Base-by-base conservation (phyloP, 1,140 invertebrate genomes). In the Nasonia vitripennis region DNA sequence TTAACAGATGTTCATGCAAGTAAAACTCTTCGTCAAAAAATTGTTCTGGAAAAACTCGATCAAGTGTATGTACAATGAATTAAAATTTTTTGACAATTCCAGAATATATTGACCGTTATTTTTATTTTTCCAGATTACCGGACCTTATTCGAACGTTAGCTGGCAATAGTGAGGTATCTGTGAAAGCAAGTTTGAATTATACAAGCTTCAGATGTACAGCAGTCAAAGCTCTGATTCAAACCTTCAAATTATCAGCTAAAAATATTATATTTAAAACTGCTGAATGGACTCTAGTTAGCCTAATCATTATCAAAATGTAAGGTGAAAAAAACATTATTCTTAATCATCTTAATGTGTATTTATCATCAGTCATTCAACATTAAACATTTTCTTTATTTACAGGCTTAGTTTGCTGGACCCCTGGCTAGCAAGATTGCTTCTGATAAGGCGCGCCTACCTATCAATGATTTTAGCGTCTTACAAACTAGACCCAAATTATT, bases 221-320 rank as follows among this genome's bases (percentile, higher is more conserved):
- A 41, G 78, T 93, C 34, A 92, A 92, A 84, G 86, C 88, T 34
- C 88, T 94, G 73, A 83, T 94, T 48, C 88, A 87, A 31, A 94
- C 93, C 34, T 94, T 94, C 87, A 88, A 89, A 45, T 87, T 94
- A 31, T 89, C 92, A 27, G 90, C 94, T 55, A 87, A 89, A 77
- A 94, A 94, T 87, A 92, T 94, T 78, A 89, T 91, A n/a, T 91
- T 94, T 68, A 93, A 92, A 88, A 92, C 91, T 62, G 87, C 90
- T 10, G 93, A 94, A 87, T 94, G 92, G 92, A 93, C 90, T 88
- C 88, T 94, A 6, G 89, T 94, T 45, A 91, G 91, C 67, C 88
- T 94, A 0, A 85, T 94, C 27, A 89, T 94, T 9, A 91, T 94
- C 20, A 93, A 93, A 90, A 89, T 94, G 93, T 94, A 90, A 91